Evolutionary conservation across 2,797 vertebrate species (phyloP), one percentile per base, ranked within the genome.

Genomic region (Lemur catta): DNA sequence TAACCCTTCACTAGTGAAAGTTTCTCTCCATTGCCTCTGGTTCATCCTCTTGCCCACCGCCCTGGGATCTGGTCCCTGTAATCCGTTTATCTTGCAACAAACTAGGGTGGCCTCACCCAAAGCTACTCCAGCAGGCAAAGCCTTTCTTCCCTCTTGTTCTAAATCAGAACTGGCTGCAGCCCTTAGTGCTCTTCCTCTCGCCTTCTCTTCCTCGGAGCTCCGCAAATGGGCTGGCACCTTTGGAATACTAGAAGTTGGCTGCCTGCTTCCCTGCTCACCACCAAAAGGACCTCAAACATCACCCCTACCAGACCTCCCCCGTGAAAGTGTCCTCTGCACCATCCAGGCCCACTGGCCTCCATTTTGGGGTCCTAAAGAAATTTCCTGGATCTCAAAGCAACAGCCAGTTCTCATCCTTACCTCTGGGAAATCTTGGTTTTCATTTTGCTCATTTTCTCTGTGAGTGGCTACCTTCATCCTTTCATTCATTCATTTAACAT

Each of bases 1-100:
- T 97, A 98, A 96, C 96, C 55, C 93, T 97, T 97, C 79, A 74
- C 79, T 63, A 71, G 43, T 57, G 90, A 35, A 96, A 48, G 90
- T 86, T 86, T 59, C 79, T 76, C 80, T 95, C 69, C 18, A 43
- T 43, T 75, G 78, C 43, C 5, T 79, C 50, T 59, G 20, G 46
- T 38, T 91, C 65, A 63, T 57, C 55, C 18, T 89, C 55, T 93
- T 52, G 43, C 12, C 48, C 35, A 81, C 1, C 33, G 15, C 38
- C 61, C n/a, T 8, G 46, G 74, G 79, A 84, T 55, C 71, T 81
- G 55, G 41, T 30, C 84, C 74, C 38, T 17, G 11, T 74, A 74
- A 55, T 74, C 57, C 20, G 55, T 89, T 93, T 69, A 50, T 75
- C 72, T 63, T 63, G 41, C 55, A 59, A 71, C 84, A 90, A 82